Evolutionary conservation across 1,140 invertebrate genomes (phyloP).

Genomic region (Caerostris extrusa): DNA sequence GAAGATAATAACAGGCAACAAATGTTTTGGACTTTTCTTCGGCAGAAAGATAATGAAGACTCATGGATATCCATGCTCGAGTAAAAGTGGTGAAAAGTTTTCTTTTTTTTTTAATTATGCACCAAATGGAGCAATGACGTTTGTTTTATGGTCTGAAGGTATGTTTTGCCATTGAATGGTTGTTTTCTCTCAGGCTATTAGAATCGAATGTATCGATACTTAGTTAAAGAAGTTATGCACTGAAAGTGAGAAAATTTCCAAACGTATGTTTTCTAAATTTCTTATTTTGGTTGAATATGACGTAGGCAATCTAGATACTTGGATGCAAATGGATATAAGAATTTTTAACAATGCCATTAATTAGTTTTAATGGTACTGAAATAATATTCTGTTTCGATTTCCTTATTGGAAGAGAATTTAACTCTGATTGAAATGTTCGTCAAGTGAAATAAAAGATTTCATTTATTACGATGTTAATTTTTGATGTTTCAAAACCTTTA

Average conservation of each 20-base stretch:
- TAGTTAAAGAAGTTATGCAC: background rate
- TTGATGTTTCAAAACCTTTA: no score
- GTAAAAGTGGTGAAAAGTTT: background rate
- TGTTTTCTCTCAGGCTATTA: conserved; percentile 1
- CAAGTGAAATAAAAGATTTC: no score
- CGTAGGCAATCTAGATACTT: background rate
- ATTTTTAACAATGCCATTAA: no score
- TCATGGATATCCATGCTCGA: background rate
- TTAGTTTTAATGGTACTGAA: no score
- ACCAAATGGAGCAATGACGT: conserved; percentile 6
- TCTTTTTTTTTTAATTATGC: conserved; percentile 20
- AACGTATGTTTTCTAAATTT: background rate
- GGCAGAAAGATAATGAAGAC: background rate
- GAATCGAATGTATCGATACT: background rate
- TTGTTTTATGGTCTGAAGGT: conserved; percentile 23
- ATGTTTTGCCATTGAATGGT: background rate
- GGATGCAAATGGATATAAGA: no score
- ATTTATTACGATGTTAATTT: no score
- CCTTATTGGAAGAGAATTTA: no score
- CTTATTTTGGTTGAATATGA: background rate
- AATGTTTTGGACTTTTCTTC: conserved; percentile 24
- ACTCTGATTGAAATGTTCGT: no score
- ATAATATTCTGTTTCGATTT: no score
- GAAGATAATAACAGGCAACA: conserved; percentile 5
- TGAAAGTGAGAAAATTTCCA: background rate